These are phyloP conservation scores for Glaucomys volans DNA, from an alignment of 2,113 vertebrate species.

Conservation along the genomic window DNA sequence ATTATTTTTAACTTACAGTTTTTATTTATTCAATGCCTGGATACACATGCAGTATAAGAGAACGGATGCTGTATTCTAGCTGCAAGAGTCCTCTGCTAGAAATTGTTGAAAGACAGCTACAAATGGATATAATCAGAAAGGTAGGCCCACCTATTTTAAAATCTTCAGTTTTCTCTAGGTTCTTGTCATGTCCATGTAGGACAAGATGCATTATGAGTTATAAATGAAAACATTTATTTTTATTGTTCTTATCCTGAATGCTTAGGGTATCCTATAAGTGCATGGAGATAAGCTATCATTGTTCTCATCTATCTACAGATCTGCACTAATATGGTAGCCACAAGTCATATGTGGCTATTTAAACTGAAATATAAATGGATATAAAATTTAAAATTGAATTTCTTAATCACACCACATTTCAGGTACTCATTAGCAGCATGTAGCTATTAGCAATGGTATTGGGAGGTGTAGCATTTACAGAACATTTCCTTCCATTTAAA, in stretches of 20 bases:
- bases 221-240: not conserved
- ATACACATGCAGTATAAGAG: conserved; percentile 96
- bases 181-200: not conserved
- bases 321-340: not conserved
- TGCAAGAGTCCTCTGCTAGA: conserved; percentile 96
- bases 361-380: conserved; percentile 29
- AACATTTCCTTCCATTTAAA: not conserved
- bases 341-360: not conserved
- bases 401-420: not conserved
- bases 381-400: conserved; percentile 45
- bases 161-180: not conserved
- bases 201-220: not conserved
- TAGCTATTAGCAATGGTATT: not conserved
- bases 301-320: not conserved
- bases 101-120: conserved; percentile 92
- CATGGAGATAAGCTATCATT: not conserved
- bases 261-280: not conserved
- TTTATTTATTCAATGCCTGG: conserved; percentile 99
- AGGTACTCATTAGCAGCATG: not conserved
- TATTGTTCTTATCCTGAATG: not conserved
- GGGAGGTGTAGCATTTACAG: not conserved
- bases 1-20: conserved; percentile 87
- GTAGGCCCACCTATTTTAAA: conserved; percentile 81
- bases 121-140: conserved; percentile 95
- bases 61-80: conserved; percentile 99